These are phyloP conservation scores for Acrocephalus arundinaceus DNA, from an alignment of 2,113 vertebrate species.

Conservation along the genomic window DNA sequence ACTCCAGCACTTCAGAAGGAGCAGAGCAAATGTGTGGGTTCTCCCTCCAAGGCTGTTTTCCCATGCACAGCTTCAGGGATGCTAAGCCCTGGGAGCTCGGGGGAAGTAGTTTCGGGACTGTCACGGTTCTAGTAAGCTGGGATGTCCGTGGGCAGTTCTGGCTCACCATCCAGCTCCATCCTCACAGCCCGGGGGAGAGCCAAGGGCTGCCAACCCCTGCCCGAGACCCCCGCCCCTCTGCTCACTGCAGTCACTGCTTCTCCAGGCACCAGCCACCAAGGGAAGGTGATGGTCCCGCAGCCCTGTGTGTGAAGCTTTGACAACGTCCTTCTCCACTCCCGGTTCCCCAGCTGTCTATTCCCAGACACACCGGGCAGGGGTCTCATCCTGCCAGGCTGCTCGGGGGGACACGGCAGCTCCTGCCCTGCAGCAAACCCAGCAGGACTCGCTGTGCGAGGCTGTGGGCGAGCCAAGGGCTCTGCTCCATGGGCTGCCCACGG, in stretches of 20 bases:
- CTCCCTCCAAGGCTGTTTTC: not conserved
- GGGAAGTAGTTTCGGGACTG: not conserved
- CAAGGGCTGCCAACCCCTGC: not conserved
- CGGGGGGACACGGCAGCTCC: fast-evolving
- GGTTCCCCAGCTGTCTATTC: fast-evolving
- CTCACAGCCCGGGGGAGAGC: not conserved
- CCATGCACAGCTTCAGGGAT: not conserved
- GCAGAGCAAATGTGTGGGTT: not conserved
- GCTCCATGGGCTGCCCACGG: fast-evolving
- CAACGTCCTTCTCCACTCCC: fast-evolving
- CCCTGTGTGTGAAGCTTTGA: not conserved
- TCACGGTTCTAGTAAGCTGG: not conserved
- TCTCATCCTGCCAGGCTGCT: not conserved
- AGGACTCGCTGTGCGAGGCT: not conserved
- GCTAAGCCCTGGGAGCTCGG: not conserved
- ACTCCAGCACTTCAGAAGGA: not conserved
- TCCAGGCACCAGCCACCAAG: not conserved
- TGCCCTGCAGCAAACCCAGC: not conserved
- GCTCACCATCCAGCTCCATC: not conserved
- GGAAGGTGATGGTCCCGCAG: not conserved
- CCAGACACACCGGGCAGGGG: not conserved
- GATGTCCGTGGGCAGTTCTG: not conserved
- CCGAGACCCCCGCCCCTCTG: fast-evolving
- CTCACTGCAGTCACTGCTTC: no score
- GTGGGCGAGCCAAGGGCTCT: not conserved